phyloP scores from a whole-genome alignment of 2,797 vertebrate genomes.

The Centroberyx gerrardi region DNA sequence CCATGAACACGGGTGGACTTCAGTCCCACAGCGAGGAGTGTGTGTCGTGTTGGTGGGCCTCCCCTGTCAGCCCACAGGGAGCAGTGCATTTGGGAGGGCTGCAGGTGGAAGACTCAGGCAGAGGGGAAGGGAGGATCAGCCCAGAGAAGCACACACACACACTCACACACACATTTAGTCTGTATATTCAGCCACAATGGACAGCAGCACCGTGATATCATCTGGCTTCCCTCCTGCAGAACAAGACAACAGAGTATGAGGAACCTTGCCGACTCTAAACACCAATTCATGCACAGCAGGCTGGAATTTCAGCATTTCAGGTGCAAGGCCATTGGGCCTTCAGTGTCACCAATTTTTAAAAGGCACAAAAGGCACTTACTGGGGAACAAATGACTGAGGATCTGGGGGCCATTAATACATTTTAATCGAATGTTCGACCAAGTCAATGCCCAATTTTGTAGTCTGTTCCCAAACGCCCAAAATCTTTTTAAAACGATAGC shows the following conservation, averaged over 20 bases:
- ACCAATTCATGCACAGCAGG: not conserved
- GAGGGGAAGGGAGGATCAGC: conserved; percentile 45
- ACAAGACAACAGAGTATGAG: conserved; percentile 28
- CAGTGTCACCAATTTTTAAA: not conserved
- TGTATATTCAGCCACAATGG: conserved; percentile 98
- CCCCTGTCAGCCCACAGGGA: conserved; percentile 45
- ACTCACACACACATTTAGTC: conserved; percentile 84
- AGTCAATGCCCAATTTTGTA: too few species aligned
- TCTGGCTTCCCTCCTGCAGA: conserved; percentile 96
- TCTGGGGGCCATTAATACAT: too few species aligned
- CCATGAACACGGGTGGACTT: conserved; percentile 31
- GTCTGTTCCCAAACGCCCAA: too few species aligned
- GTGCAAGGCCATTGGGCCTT: not conserved
- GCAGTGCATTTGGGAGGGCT: conserved; percentile 59
- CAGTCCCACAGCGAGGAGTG: conserved; percentile 47
- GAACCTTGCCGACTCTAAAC: not conserved
- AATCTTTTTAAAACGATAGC: too few species aligned
- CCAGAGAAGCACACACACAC: conserved; percentile 31
- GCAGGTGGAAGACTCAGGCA: conserved; percentile 76
- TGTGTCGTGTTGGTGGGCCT: conserved; percentile 37
- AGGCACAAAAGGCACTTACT: too few species aligned
- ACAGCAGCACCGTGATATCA: conserved; percentile 99
- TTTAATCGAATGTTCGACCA: too few species aligned
- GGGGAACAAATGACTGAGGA: too few species aligned
- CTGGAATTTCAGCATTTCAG: not conserved